Conservation (phyloP, 2,113 vertebrate genomes). For the Zootoca vivipara region DNA sequence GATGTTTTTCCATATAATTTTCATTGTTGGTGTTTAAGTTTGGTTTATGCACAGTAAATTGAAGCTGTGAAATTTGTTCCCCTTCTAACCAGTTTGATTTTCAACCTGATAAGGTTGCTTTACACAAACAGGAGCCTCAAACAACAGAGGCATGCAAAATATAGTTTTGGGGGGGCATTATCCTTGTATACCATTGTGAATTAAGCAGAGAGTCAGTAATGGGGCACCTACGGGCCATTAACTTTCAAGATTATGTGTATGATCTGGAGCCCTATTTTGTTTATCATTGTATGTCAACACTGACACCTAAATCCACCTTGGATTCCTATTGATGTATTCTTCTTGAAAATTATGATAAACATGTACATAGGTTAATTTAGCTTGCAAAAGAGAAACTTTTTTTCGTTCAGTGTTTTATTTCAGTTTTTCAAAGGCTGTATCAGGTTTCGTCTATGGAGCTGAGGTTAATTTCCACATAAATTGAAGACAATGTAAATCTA, state of each 20-base stretch:
- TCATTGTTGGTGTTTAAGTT: not conserved
- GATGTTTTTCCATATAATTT: not conserved
- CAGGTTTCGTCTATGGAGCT: constrained; percentile 46
- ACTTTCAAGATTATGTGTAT: not conserved
- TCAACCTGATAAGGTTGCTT: not conserved
- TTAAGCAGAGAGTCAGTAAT: not conserved
- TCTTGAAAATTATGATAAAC: not conserved
- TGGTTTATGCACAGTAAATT: not conserved
- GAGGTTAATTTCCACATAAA: constrained; percentile 62
- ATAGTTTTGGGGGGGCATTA: not conserved
- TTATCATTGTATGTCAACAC: not conserved
- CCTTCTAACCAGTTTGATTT: not conserved
- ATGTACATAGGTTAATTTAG: constrained; percentile 3
- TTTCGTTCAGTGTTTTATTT: constrained; percentile 27
- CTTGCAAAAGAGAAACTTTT: not conserved
- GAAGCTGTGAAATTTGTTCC: not conserved
- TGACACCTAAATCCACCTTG: constrained; percentile 11
- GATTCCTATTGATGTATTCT: not conserved
- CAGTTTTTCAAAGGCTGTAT: not conserved
- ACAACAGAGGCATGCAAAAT: not conserved
- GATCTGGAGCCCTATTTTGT: not conserved
- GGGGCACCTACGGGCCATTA: not conserved
- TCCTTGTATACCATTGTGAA: not conserved
- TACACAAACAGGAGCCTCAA: not conserved
- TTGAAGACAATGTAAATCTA: constrained; percentile 62